Percentiles rank a stretch among this genome's conserved stretches.
Conservation (phyloP, 2,113 vertebrate genomes). For the Datnioides undecimradiatus region DNA sequence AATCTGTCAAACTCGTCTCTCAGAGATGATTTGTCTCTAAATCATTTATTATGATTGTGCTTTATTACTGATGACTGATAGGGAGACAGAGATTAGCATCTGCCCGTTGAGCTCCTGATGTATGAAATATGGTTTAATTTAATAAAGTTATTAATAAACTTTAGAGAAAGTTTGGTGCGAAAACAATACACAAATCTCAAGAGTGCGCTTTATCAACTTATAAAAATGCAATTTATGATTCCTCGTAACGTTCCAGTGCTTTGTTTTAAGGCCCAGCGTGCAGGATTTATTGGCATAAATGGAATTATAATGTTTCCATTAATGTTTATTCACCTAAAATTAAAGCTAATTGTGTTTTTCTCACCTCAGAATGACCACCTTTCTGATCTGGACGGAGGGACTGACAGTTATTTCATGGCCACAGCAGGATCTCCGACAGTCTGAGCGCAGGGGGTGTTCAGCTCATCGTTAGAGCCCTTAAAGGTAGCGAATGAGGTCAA, state of each 20-base stretch:
- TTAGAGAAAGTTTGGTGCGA: background rate
- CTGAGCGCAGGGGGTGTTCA: too few relatives aligned
- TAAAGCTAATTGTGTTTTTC: too few relatives aligned
- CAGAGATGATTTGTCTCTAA: conserved; percentile 50
- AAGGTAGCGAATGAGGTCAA: too few relatives aligned
- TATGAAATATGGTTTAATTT: conserved; percentile 5
- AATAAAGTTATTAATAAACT: conserved; percentile 23
- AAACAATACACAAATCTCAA: background rate
- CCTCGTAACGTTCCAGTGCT: background rate
- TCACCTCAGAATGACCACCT: background rate
- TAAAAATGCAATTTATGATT: background rate
- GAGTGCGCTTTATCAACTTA: background rate
- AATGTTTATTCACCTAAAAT: too few relatives aligned
- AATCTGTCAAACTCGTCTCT: conserved; percentile 54
- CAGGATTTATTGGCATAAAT: too few relatives aligned
- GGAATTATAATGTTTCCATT: too few relatives aligned
- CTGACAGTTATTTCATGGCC: too few relatives aligned
- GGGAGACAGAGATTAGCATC: conserved; percentile 20
- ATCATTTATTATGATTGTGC: conserved; percentile 22
- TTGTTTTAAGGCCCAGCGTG: too few relatives aligned
- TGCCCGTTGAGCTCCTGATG: background rate
- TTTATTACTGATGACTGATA: conserved; percentile 65
- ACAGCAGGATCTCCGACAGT: too few relatives aligned
- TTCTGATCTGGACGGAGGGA: too few relatives aligned
- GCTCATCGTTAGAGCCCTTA: too few relatives aligned